phyloP scores from a whole-genome alignment of 2,113 vertebrate species.

The Grammomys dolichurus region DNA sequence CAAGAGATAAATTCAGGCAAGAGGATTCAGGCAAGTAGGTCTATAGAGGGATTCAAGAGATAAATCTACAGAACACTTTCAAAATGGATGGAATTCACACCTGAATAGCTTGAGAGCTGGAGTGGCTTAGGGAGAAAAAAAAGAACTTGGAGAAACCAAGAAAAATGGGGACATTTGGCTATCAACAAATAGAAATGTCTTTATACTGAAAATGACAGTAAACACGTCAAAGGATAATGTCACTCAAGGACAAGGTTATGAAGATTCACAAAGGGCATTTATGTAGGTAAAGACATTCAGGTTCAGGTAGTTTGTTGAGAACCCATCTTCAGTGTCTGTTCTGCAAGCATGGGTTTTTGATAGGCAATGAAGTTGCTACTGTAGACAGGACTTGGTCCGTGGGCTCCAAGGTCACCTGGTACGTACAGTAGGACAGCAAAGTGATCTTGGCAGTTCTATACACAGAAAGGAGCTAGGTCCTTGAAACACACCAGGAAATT shows the following conservation, averaged over 20 bases:
- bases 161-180: not conserved
- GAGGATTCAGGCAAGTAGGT: not conserved
- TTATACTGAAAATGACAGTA: not conserved
- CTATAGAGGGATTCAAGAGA: not conserved
- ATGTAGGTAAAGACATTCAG: not conserved
- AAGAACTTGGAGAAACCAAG: not conserved
- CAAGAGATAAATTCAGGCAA: not conserved
- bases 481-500: not conserved
- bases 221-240: not conserved
- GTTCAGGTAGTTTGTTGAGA: not conserved
- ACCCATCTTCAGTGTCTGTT: not conserved
- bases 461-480: not conserved
- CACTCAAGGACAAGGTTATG: not conserved
- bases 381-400: not conserved
- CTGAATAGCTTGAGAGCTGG: not conserved
- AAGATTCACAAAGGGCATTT: not conserved
- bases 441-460: too few species aligned
- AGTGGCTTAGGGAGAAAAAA: not conserved
- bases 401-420: not conserved
- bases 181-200: conserved; percentile 2
- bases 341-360: not conserved
- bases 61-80: not conserved
- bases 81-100: not conserved
- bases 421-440: not conserved
- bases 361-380: too few species aligned